Evolutionary conservation across 2,888 invertebrate species (phyloP).

Genomic region (Sisyra nigra): DNA sequence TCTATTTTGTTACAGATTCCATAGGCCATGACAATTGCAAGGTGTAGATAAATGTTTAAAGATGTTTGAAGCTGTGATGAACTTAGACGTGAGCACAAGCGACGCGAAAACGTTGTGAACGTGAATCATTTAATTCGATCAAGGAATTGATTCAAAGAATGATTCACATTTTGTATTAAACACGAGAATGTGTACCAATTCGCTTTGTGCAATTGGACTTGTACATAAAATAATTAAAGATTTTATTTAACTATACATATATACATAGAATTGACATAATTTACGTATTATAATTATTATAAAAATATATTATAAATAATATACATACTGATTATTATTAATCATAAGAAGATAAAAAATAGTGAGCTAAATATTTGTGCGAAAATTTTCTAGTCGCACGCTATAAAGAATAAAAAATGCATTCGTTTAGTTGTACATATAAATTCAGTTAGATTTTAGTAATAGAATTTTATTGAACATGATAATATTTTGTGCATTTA

Average conservation of each 20-base stretch:
- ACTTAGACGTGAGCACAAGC: constrained; percentile 9
- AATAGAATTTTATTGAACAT: no score
- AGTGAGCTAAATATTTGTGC: no score
- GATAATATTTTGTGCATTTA: no score
- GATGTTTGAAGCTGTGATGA: constrained; percentile 30
- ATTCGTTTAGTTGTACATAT: no score
- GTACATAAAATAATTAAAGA: constrained; percentile 10
- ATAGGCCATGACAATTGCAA: constrained; percentile 64
- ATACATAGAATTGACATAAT: constrained; percentile 4
- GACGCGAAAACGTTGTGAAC: not conserved
- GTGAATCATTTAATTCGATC: not conserved
- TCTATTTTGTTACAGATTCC: constrained; percentile 39
- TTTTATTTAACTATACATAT: constrained; percentile 5
- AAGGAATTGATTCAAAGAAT: no score
- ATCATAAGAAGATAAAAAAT: no score
- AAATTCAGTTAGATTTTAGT: no score
- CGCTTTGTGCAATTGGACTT: constrained; percentile 12
- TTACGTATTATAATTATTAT: not conserved
- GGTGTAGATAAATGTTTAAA: constrained; percentile 24
- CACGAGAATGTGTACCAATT: not conserved
- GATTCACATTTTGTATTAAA: no score
- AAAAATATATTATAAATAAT: no score
- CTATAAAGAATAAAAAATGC: no score
- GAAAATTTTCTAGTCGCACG: no score
- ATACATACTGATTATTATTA: no score